Base-by-base conservation (phyloP, 1,140 invertebrate genomes). In the Drosophila watanabei region DNA sequence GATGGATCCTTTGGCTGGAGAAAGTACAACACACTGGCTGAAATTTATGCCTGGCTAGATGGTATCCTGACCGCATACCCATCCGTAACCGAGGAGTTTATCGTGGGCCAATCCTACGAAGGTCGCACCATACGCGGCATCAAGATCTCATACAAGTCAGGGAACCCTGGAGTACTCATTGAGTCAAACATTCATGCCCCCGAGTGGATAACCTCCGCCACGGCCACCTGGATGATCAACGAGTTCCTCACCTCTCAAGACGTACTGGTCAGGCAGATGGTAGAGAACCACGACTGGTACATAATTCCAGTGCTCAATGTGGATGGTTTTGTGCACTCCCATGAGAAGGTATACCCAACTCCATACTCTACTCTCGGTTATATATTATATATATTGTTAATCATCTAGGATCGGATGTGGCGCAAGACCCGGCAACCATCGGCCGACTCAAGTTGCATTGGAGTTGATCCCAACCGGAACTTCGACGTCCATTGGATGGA, bases 261-360 rank as follows among this genome's bases (percentile, higher is more conserved):
- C 57, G 78, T 91, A 7, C 51, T 73, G 14, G 66, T 94, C 4
- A 69, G 84, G 16, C 77, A 93, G 18, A 79, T 95, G 11, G 91
- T 92, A 2, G 82, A 92, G 24, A 94, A 77, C 58, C 94, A 93
- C 66, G 94, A 96, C 69, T 96, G 95, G 95, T 95, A 95, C 79
- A 93, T 97, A 62, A 92, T 96, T 57, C 96, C 96, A 0, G 94
- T 96, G 2, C 82, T 95, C 0, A 97, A 97, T 92, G 96, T 96
- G 16, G 96, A 97, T 93, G 96, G 96, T 9, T 97, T 96, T 88
- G 94, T 94, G 20, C 96, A 95, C 73, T 94, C 94, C 4, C 94
- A 95, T 48, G 92, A 85, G 68, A 79, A 79, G 52, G 85, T 88
- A 48, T 18, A n/a, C 14, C 2, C 1, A 20, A 4, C 7, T 20